Conservation (phyloP, 2,797 vertebrate species). For the Oreochromis mossambicus region DNA sequence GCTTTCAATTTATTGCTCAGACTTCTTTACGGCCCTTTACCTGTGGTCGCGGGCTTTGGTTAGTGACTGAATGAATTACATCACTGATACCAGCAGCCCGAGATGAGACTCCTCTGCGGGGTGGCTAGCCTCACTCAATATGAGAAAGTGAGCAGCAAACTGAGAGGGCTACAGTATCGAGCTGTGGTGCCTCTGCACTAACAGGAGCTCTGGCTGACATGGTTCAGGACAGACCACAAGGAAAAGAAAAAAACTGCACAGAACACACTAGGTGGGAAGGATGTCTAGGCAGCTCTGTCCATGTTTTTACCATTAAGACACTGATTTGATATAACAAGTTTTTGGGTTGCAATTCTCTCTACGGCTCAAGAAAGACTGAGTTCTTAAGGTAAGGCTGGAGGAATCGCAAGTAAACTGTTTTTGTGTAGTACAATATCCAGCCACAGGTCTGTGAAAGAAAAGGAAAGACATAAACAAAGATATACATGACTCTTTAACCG, state of each 20-base stretch:
- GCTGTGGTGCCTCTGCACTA: neutral
- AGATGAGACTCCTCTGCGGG: conserved; percentile 10
- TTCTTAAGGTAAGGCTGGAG: neutral
- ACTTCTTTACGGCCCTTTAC: neutral
- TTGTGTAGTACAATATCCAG: neutral
- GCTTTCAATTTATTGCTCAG: conserved; percentile 4
- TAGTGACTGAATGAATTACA: neutral
- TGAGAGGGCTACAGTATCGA: conserved; percentile 1
- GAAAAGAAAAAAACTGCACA: neutral
- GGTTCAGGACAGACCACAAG: conserved; percentile 8
- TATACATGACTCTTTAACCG: neutral
- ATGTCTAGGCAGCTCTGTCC: neutral
- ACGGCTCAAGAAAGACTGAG: neutral
- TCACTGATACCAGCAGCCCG: neutral
- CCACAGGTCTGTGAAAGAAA: neutral
- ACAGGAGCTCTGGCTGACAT: neutral
- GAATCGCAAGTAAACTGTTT: neutral
- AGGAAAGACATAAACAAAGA: neutral
- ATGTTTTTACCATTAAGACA: neutral
- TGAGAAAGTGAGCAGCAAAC: conserved; percentile 19
- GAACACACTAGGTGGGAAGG: neutral
- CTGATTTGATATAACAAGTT: neutral
- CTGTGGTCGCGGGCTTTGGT: neutral
- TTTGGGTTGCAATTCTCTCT: neutral
- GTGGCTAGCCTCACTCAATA: neutral